Percentiles rank a stretch among this genome's conserved stretches.
These are phyloP conservation scores for Podarcis muralis DNA, from an alignment of 2,113 vertebrate species.

Conservation along the genomic window DNA sequence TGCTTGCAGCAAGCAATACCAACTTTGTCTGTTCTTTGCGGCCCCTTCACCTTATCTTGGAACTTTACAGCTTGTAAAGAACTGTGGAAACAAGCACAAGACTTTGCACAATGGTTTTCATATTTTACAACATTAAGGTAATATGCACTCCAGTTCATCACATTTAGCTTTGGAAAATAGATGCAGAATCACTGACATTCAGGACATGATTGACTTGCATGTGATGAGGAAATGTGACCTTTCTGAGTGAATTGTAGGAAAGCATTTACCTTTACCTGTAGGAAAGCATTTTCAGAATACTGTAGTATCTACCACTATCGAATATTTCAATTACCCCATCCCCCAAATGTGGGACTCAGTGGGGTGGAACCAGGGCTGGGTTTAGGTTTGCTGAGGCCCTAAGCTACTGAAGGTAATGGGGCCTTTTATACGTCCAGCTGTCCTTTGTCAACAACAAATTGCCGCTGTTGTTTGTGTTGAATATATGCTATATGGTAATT, in stretches of 20 bases:
- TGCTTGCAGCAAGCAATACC: not conserved
- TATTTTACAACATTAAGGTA: not conserved
- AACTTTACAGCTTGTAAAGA: too few relatives aligned
- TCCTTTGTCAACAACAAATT: too few relatives aligned
- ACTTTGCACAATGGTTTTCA: not conserved
- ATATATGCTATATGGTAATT: too few relatives aligned
- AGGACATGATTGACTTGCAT: not conserved
- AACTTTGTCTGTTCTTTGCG: not conserved
- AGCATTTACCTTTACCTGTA: not conserved
- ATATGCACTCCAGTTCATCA: not conserved
- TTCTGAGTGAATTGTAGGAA: not conserved
- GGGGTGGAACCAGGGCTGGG: too few relatives aligned
- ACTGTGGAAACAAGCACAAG: not conserved
- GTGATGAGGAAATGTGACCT: not conserved
- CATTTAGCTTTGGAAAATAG: not conserved
- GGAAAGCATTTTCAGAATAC: not conserved
- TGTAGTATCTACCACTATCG: not conserved
- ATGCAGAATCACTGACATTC: not conserved
- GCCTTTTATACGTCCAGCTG: too few relatives aligned
- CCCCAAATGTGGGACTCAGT: too few relatives aligned
- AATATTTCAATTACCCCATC: too few relatives aligned
- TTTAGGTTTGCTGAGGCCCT: too few relatives aligned
- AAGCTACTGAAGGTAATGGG: too few relatives aligned
- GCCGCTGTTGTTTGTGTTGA: too few relatives aligned
- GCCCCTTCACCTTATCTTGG: not conserved